Base-by-base conservation (phyloP, 92 coral and sea anemone species). In the Epizoanthus stellaris region DNA sequence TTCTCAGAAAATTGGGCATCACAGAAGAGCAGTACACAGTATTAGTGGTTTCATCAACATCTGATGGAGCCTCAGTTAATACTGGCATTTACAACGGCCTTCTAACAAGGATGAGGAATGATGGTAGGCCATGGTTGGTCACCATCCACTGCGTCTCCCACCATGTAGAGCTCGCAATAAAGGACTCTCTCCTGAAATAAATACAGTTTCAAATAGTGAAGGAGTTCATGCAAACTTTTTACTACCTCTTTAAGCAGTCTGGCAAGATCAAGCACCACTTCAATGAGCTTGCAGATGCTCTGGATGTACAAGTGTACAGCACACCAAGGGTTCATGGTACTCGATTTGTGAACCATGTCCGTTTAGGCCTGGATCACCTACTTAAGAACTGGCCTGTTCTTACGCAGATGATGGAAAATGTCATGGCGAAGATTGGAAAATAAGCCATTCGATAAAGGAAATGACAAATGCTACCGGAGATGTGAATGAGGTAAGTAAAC, bases 31-130 rank as follows among this genome's bases (percentile, higher is more conserved):
- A 58, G 56, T 86, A 77, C 75, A 64, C 57, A 25, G 73, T 67
- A 66, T 65, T 68, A 61, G 57, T 86, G 40, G 85, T 86, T 59
- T 77, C 85, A 49, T 67, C 79, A 34, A 86, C 80, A 56, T 74
- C 89, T 6, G 89, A 86, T 70, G 89, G 89, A 39, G 89, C 89
- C 19, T 77, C 79, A 39, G 80, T 86, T 19, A 86, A 86, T 73
- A 86, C 89, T 59, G 85, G 89, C 12, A 85, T 67, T 14, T 85
- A 85, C 47, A 77, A 67, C 58, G 70, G 89, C 5, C 77, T 77
- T 10, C 77, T 85, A 14, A 85, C 89, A 4, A 81, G 81, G 67
- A 39, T 86, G 61, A 86, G 68, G 83, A 42, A 60, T 36, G 62
- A 85, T 67, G 62, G 79, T 1, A 80, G 88, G 19, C 84, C 77